A percentile compares a stretch with the other conserved stretches of the same genome.
These are phyloP conservation scores for Drosophila ironensis DNA, from an alignment of 1,140 invertebrate genomes.

Conservation along the genomic window DNA sequence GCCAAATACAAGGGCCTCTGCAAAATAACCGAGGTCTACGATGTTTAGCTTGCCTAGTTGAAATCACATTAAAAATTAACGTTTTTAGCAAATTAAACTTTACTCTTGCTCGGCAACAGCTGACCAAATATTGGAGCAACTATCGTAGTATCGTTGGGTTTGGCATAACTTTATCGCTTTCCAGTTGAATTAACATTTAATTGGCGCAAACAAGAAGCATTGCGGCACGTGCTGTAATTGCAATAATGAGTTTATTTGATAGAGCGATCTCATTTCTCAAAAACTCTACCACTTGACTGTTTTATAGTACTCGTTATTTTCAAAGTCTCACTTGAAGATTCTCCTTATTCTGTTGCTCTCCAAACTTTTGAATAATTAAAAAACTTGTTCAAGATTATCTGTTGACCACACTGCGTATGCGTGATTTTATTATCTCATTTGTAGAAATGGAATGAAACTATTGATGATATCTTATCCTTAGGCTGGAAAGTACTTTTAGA, in stretches of 20 bases:
- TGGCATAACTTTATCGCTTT: neutral
- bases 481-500: too few relatives aligned
- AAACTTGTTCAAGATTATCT: too few relatives aligned
- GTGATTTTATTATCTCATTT: too few relatives aligned
- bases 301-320: too few relatives aligned
- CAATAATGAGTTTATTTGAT: neutral
- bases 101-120: neutral
- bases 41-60: neutral
- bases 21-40: constrained; percentile 19
- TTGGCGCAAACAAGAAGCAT: neutral
- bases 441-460: too few relatives aligned
- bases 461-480: too few relatives aligned
- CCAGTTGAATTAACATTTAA: constrained; percentile 26
- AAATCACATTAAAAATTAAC: neutral
- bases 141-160: neutral
- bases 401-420: too few relatives aligned
- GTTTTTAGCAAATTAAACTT: neutral
- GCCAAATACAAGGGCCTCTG: constrained; percentile 32
- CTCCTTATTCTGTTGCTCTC: too few relatives aligned
- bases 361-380: too few relatives aligned
- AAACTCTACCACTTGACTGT: neutral
- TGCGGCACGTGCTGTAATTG: neutral
- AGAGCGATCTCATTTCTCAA: neutral
- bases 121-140: neutral
- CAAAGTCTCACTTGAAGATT: too few relatives aligned